Evolutionary conservation across 2,113 vertebrate genomes (phyloP).

Genomic region (Taurulus bubalis): DNA sequence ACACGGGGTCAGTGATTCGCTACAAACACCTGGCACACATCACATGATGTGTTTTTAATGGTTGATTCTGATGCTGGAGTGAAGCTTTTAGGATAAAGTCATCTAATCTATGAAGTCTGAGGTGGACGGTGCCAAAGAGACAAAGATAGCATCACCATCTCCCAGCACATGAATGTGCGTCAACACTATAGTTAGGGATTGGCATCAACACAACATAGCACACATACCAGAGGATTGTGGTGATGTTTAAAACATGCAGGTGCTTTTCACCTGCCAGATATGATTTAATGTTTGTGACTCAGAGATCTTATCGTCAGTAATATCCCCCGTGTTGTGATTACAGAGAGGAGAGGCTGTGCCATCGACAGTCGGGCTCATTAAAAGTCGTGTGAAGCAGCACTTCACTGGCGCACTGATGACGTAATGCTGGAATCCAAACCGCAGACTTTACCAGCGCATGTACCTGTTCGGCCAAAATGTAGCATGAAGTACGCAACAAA

Average conservation of each 20-base stretch:
- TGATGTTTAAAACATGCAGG: constrained; percentile 2
- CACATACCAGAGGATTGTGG: neutral
- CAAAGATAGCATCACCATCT: neutral
- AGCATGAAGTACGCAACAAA: too few species aligned
- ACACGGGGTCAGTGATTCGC: neutral
- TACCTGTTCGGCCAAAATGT: too few species aligned
- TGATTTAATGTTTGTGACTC: constrained; percentile 38
- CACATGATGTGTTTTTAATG: too few species aligned
- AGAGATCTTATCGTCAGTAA: constrained; percentile 14
- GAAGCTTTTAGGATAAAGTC: too few species aligned
- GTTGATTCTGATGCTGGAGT: too few species aligned
- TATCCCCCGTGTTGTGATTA: constrained; percentile 28
- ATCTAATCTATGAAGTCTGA: neutral
- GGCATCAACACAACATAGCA: constrained; percentile 8
- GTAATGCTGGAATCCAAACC: too few species aligned
- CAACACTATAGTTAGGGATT: neutral
- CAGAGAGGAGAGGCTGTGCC: constrained; percentile 15
- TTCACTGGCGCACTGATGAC: too few species aligned
- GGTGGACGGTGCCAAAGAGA: neutral
- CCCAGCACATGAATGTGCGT: neutral
- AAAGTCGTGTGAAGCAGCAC: constrained; percentile 19
- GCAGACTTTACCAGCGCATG: too few species aligned
- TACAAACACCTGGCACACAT: too few species aligned
- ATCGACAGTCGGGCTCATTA: neutral
- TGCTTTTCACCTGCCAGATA: constrained; percentile 14